These are phyloP conservation scores for Hyalella azteca DNA, from an alignment of 2,888 invertebrate genomes.

Conservation along the genomic window DNA sequence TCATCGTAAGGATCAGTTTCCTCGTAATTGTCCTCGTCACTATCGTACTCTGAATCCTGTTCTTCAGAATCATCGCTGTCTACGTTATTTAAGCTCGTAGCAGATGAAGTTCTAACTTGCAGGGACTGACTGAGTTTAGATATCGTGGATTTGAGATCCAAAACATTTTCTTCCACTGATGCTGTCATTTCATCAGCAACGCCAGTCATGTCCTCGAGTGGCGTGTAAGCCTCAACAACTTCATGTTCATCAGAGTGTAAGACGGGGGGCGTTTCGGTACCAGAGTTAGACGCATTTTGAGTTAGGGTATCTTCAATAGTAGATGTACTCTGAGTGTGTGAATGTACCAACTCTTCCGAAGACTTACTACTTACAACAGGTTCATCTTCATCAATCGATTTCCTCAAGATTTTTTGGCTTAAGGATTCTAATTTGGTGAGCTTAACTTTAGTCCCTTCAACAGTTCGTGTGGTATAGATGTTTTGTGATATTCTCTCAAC, in stretches of 20 bases:
- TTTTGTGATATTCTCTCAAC: conserved; percentile 53
- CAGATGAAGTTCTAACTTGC: not conserved
- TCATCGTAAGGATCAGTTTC: not conserved
- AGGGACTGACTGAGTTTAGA: not conserved
- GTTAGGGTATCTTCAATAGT: no score
- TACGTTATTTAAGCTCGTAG: no score
- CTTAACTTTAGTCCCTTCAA: conserved; percentile 10
- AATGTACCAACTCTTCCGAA: no score
- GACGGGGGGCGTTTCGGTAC: no score
- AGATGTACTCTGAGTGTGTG: no score
- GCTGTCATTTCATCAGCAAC: no score
- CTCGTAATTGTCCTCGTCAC: conserved; percentile 10
- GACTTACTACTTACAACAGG: not conserved
- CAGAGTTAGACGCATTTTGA: no score
- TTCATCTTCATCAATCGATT: conserved; percentile 44
- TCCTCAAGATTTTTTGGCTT: conserved; percentile 15
- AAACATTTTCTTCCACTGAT: no score
- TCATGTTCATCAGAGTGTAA: no score
- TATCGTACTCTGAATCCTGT: conserved; percentile 48
- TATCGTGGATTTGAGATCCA: not conserved
- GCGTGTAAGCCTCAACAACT: no score
- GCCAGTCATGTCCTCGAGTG: no score
- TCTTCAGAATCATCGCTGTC: conserved; percentile 45
- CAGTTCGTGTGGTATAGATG: conserved; percentile 51
- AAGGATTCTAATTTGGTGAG: not conserved